phyloP scores from a whole-genome alignment of 2,113 vertebrate species.

The Dasyprocta punctata region DNA sequence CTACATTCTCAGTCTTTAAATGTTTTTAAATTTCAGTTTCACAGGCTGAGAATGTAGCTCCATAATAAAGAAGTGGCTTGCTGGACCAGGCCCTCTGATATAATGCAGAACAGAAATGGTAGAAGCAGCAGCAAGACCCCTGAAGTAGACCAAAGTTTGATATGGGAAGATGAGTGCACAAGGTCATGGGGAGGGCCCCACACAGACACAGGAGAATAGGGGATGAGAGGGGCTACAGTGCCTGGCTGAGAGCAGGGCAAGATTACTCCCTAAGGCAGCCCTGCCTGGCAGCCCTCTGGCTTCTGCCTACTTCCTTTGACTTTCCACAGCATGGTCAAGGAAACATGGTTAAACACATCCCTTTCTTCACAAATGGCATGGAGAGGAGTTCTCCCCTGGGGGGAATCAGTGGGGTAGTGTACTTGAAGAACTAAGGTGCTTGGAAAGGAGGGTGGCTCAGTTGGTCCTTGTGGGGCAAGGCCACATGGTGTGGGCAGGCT shows the following conservation, averaged over 20 bases:
- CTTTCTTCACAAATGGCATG: background rate
- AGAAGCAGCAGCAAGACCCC: background rate
- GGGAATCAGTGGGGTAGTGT: background rate
- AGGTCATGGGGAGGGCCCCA: background rate
- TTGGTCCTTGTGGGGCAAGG: background rate
- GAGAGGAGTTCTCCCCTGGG: background rate
- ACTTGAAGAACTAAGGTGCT: background rate
- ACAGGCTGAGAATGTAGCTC: background rate
- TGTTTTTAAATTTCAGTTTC: background rate
- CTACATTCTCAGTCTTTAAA: background rate
- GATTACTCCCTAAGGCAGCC: background rate
- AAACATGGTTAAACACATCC: background rate
- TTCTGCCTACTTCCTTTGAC: background rate
- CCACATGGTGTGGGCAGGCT: background rate
- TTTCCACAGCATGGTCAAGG: background rate
- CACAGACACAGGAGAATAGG: background rate
- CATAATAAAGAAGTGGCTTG: background rate
- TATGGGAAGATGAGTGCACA: background rate
- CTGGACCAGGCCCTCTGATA: background rate
- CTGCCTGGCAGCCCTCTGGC: background rate
- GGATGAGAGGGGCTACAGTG: background rate
- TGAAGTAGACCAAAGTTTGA: background rate
- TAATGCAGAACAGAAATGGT: background rate
- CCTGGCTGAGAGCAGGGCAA: background rate
- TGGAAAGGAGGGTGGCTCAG: background rate